Evolutionary conservation across 2,113 vertebrate species (phyloP), one percentile per base, ranked within the genome.

Genomic region (Chauna torquata): DNA sequence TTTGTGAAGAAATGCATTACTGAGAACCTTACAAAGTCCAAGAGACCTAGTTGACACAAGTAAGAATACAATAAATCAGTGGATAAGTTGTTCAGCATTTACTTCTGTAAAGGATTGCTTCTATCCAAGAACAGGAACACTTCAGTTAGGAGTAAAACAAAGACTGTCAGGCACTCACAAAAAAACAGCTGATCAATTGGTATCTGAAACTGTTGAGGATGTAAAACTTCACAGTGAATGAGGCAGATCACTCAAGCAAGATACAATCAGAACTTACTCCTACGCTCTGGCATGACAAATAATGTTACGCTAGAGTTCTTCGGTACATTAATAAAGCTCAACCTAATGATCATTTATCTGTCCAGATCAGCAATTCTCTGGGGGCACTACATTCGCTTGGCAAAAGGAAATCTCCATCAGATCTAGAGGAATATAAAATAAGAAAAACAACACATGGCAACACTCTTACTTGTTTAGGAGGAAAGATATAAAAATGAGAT

Each of bases 151-250:
- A 85, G 36, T 36, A 57, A 68, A 91, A 74, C 25, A 30, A 65
- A 70, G 45, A 30, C 17, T 45, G 74, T 6, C 61, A 42, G 81
- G 61, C 17, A 40, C 20, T 30, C 72, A 20, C 36, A 65, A n/a
- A 49, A 81, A 69, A 62, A 6, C 54, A 83, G 54, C 40, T 42
- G 77, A 88, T 57, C 0, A 0, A 65, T 16, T 0, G 0, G 9
- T 38, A 50, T 72, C 84, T 80, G 75, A 32, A 66, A 47, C 6
- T 4, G 3, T 0, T 6, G 50, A 36, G 79, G 68, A 5, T 38
- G 59, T 58, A 47, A 74, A 86, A 47, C 80, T 19, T 38, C 85
- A 34, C 6, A 88, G 57, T 2, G 52, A 71, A 38, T 3, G 42
- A 90, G 61, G 75, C 44, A 88, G 44, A 85, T 61, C 70, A 22